phyloP scores from a whole-genome alignment of 2,888 invertebrate species.

The Tenthredo notha region DNA sequence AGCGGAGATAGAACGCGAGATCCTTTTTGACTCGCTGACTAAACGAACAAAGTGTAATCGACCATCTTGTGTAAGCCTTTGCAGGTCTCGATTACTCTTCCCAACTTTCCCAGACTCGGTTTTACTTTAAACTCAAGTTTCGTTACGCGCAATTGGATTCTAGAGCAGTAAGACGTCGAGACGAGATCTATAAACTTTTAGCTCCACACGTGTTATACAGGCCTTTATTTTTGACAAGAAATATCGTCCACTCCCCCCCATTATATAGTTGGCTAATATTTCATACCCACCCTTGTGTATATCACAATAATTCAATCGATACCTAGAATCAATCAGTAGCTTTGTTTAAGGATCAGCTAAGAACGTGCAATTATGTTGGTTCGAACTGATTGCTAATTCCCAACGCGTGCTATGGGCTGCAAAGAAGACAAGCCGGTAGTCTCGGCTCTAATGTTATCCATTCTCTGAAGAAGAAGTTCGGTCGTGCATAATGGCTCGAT shows the following conservation, averaged over 20 bases:
- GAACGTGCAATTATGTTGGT: constrained; percentile 36
- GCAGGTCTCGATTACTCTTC: neutral
- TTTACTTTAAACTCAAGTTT: constrained; percentile 36
- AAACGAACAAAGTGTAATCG: constrained; percentile 8
- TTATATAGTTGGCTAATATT: no score
- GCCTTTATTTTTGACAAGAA: constrained; percentile 10
- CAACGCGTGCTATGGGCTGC: constrained; percentile 10
- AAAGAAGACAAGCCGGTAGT: neutral
- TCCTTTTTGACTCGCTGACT: neutral
- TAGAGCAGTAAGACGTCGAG: constrained; percentile 10
- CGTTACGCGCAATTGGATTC: constrained; percentile 42
- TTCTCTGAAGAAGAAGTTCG: neutral
- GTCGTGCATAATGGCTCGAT: constrained; percentile 51
- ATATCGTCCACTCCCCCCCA: neutral
- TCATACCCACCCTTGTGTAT: neutral
- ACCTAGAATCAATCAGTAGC: neutral
- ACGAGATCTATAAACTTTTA: neutral
- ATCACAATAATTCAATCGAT: constrained; percentile 6
- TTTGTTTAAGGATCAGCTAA: constrained; percentile 26
- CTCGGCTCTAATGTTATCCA: constrained; percentile 14
- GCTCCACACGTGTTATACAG: constrained; percentile 27
- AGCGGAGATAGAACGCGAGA: constrained; percentile 36
- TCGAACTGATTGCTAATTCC: constrained; percentile 35
- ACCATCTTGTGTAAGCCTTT: constrained; percentile 30
- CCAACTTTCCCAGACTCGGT: constrained; percentile 4